phyloP scores from a whole-genome alignment of 2,797 vertebrate genomes.

The Vireo griseus region DNA sequence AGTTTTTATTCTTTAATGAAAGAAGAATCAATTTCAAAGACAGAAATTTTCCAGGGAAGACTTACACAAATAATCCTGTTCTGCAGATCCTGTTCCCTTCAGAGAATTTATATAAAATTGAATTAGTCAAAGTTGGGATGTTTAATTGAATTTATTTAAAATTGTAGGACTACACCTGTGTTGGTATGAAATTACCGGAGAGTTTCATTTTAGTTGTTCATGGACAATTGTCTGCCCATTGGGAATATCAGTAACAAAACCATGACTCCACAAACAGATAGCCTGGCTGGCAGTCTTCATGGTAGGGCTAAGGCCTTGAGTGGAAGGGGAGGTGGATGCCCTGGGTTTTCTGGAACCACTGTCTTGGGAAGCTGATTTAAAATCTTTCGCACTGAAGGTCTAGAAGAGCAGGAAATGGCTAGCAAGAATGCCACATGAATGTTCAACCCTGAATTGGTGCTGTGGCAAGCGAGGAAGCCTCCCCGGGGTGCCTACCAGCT shows the following conservation, averaged over 20 bases:
- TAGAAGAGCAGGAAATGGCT: neutral
- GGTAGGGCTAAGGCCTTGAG: neutral
- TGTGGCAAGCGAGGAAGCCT: neutral
- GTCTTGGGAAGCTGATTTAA: neutral
- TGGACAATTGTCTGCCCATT: neutral
- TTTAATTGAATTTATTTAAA: neutral
- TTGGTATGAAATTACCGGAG: neutral
- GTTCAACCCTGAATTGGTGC: rapidly evolving
- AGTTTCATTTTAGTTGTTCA: neutral
- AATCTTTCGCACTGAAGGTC: neutral
- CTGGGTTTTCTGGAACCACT: neutral
- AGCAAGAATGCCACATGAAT: neutral
- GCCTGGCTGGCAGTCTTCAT: neutral
- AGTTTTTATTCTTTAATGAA: neutral
- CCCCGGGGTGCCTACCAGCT: neutral
- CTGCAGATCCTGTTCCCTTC: neutral
- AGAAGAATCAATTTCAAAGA: neutral
- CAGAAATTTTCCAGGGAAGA: neutral
- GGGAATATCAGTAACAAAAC: neutral
- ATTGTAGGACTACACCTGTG: neutral
- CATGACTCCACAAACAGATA: neutral
- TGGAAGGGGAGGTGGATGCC: neutral
- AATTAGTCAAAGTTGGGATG: neutral
- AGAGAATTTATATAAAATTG: neutral
- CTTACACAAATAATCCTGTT: neutral